Percentiles rank a stretch among this genome's conserved stretches.
phyloP scores from a whole-genome alignment of 2,888 invertebrate genomes.

The Lordiphosa andalusiaca region DNA sequence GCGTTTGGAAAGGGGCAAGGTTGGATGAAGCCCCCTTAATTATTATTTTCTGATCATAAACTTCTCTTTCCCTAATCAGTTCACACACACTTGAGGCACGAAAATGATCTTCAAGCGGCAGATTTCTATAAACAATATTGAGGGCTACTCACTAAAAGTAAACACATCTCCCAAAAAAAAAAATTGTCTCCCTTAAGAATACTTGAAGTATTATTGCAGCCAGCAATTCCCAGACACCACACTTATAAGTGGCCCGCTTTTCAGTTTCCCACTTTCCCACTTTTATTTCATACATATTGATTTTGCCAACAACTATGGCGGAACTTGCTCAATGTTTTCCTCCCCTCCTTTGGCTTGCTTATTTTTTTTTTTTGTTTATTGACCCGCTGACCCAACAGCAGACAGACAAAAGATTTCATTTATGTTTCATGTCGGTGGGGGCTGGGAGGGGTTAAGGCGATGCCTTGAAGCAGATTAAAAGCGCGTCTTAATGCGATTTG shows the following conservation, averaged over 20 bases:
- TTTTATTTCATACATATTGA: slow-evolving; percentile 2
- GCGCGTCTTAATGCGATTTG: slow-evolving; percentile 69
- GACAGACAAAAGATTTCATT: slow-evolving; percentile 48
- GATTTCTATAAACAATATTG: slow-evolving; percentile 4
- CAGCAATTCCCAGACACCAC: background rate
- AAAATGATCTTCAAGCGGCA: background rate
- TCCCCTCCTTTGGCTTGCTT: background rate
- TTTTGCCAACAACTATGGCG: background rate
- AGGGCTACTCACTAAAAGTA: background rate
- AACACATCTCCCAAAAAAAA: background rate
- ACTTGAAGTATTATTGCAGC: background rate
- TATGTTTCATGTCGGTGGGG: slow-evolving; percentile 41
- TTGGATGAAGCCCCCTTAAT: too few species aligned
- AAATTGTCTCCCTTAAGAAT: background rate
- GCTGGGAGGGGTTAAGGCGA: slow-evolving; percentile 33
- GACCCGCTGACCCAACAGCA: slow-evolving; percentile 60
- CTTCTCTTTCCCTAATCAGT: background rate
- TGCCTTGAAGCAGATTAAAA: slow-evolving; percentile 59
- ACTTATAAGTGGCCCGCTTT: slow-evolving; percentile 8
- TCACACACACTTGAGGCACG: slow-evolving; percentile 2
- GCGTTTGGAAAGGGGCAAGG: too few species aligned
- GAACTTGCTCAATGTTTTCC: background rate
- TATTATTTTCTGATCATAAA: too few species aligned
- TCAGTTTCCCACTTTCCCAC: slow-evolving; percentile 4
- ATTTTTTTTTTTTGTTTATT: slow-evolving; percentile 9